A percentile compares a stretch with the other conserved stretches of the same genome.
Evolutionary conservation across 2,888 invertebrate genomes (phyloP).

Genomic region (Choristoneura rosaceana): DNA sequence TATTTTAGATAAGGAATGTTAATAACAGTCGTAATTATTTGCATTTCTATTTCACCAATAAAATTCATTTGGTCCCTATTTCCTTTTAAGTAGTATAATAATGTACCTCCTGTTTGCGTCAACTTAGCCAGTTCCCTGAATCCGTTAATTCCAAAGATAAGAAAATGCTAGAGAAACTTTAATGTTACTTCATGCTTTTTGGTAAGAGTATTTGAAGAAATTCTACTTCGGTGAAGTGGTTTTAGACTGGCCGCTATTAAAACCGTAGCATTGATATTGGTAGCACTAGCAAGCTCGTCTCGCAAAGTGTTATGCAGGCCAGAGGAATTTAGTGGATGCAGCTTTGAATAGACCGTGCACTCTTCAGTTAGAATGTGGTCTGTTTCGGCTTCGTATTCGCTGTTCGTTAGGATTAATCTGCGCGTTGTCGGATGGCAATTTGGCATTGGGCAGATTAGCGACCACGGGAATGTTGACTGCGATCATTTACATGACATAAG

Average conservation of each 20-base stretch:
- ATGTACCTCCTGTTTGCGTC: neutral
- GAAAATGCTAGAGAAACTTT: conserved; percentile 16
- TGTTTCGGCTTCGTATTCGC: conserved; percentile 6
- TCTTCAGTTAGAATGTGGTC: conserved; percentile 11
- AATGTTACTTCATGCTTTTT: neutral
- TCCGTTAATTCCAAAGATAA: conserved; percentile 11
- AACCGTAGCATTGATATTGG: neutral
- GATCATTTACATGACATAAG: conserved; percentile 24
- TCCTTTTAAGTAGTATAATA: neutral
- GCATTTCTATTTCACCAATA: too few species aligned
- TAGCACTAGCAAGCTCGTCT: neutral
- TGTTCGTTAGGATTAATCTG: conserved; percentile 28
- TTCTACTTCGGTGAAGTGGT: conserved; percentile 16
- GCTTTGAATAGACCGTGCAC: neutral
- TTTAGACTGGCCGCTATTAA: conserved; percentile 3
- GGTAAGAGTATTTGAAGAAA: neutral
- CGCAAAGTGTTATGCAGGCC: neutral
- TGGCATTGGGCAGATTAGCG: conserved; percentile 9
- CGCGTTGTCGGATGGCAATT: conserved; percentile 24
- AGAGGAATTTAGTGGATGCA: neutral
- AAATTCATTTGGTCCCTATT: too few species aligned
- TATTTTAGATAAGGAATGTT: neutral
- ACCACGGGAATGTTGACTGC: conserved; percentile 5
- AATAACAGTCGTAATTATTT: too few species aligned
- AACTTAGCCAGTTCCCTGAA: conserved; percentile 7